Conservation (phyloP, 2,888 invertebrate genomes). For the Heliconius hortense region DNA sequence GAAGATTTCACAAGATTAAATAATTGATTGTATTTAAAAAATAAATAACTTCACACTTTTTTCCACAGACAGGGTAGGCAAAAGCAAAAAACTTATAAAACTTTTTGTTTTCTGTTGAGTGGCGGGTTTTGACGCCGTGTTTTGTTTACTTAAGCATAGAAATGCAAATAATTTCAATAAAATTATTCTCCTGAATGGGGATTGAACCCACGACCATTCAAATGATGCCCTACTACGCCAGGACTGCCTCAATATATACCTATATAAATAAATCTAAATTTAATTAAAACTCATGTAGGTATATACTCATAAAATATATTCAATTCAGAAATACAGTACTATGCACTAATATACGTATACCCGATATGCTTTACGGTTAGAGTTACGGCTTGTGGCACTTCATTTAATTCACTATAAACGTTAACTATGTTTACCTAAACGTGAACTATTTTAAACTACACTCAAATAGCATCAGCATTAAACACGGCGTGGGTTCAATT, state of each 20-base stretch:
- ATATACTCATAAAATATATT: slow-evolving; percentile 4
- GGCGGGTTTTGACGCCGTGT: too few species aligned
- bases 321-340: neutral
- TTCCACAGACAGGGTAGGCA: too few species aligned
- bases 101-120: too few species aligned
- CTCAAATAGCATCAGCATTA: slow-evolving; percentile 10
- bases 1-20: neutral
- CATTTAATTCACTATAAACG: slow-evolving; percentile 23
- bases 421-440: slow-evolving; percentile 22
- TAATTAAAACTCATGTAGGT: neutral
- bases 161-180: neutral
- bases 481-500: slow-evolving; percentile 11
- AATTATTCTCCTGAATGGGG: neutral
- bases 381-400: slow-evolving; percentile 15
- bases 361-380: slow-evolving; percentile 2
- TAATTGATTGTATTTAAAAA: neutral
- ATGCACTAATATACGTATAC: neutral
- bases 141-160: neutral
- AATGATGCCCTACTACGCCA: neutral
- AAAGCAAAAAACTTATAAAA: too few species aligned
- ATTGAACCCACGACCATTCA: neutral
- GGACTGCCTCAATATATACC: neutral
- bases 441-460: slow-evolving; percentile 10
- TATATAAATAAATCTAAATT: neutral
- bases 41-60: neutral